Base-by-base conservation (phyloP, 2,113 vertebrate genomes). In the Ivindomyrus marchei region DNA sequence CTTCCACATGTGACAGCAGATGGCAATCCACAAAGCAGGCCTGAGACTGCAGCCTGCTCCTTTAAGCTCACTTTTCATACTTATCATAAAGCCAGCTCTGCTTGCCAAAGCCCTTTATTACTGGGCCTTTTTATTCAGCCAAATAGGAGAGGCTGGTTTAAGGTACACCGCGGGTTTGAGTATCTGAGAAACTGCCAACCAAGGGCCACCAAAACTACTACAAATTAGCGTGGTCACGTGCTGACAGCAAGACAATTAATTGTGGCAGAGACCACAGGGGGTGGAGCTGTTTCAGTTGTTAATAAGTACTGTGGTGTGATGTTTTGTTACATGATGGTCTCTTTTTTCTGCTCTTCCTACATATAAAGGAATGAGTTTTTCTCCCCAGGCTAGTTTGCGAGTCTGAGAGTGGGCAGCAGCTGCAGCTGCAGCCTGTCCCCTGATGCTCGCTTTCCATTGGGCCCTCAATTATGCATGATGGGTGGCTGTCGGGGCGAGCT, bases 381-480 rank as follows among this genome's bases (percentile, higher is more conserved):
- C 45, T 31, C 24, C 84, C 45, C 47, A 50, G 46, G 84, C 84
- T 80, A 80, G 36, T 19, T 42, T 80, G 74, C 1, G 13, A 42
- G 36, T 80, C 45, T 85, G 47, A n/a, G 21, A 49, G 74, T 27
- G n/a, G 62, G 10, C 62, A 36, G 31, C 74, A 85, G 80, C 74
- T 89, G 31, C 74, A 85, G 80, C 74, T 89, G 89, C 36, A 77
- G 45, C 39, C 31, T 21, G 47, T 56, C 77, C 88, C 52, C 80
- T 46, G 39, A 24, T n/a, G 19, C 52, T 56, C 8, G 21, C 88
- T 24, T 36, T 50, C 70, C 46, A 39, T 19, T 89, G 53, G 77
- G 9, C 52, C 58, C 49, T 89, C 56, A 85, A 90, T 85, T 62
- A 90, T 90, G 89, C 53, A 85, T 90, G 89, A 83, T 70, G 45